Evolutionary conservation across 2,888 invertebrate genomes (phyloP), one percentile per base, ranked within the genome.

Genomic region (Lithodes maja): DNA sequence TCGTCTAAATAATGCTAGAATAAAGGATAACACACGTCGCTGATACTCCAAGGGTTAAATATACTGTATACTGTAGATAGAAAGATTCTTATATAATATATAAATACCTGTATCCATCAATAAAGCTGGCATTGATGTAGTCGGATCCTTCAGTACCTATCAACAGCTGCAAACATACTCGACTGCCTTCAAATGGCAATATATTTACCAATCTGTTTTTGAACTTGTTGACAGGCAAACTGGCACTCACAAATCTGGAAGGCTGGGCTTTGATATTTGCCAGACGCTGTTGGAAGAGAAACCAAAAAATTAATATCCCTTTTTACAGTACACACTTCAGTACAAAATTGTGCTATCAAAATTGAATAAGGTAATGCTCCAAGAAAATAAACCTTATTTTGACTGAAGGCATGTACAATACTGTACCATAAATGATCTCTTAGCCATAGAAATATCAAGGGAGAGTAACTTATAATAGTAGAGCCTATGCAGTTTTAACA

Each of bases 131-230:
- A 94, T 99, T 99, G 93, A 99, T 98, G 94, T 99, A 99, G 94
- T 99, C 99, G 1, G 98, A 98, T 7, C 93, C 95, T 92, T 95
- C 94, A 49, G 94, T 94, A 15, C 94, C 92, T 92, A 97, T 95
- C 89, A 99, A 96, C 0, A 99, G 98, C 86, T 98, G 97, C 92
- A 99, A 94, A 93, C 98, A 99, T 5, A 99, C 99, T 91, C 99
- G 95, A 90, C 97, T 97, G 91, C 97, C 97, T 94, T 99, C 99
- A 94, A 97, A 99, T 86, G 99, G 99, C 94, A 99, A 95, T 94
- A 99, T 98, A 94, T 99, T 99, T 89, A 99, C 98, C 93, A 99
- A 95, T 93, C 99, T 96, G 94, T 99, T 99, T 95, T 99, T 99
- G 94, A 98, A 98, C 94, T 99, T 99, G 95, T 99, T 99, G 93